Percentiles rank a stretch among this genome's conserved stretches.
Conservation (phyloP, 2,113 vertebrate species). For the Neotragus pygmaeus region DNA sequence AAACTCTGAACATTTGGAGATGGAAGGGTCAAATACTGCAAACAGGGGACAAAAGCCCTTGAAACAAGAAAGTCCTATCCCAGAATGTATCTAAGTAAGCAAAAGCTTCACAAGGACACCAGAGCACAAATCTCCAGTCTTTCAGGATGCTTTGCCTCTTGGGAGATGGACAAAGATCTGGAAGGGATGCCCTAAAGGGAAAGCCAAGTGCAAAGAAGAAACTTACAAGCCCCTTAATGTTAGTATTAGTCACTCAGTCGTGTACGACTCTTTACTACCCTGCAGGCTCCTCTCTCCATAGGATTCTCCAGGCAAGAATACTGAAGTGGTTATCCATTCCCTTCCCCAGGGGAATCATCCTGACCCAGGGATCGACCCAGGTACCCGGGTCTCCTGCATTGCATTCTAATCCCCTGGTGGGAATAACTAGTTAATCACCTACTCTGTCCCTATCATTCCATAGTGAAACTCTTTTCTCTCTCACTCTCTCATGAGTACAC, state of each 20-base stretch:
- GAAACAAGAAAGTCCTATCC: not conserved
- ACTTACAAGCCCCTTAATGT: not conserved
- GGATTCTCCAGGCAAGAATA: not conserved
- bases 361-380: not conserved
- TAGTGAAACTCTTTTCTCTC: not conserved
- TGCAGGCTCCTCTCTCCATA: not conserved
- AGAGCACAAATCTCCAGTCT: not conserved
- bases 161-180: not conserved
- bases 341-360: not conserved
- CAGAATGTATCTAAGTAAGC: not conserved
- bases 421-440: not conserved
- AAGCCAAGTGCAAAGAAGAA: not conserved
- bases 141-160: not conserved
- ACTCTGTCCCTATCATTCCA: too few relatives aligned
- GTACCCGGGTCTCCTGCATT: not conserved
- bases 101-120: not conserved
- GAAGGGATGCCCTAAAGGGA: not conserved
- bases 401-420: not conserved
- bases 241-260: not conserved
- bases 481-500: not conserved
- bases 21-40: not conserved
- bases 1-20: not conserved
- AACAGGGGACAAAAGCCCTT: not conserved
- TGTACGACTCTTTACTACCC: not conserved
- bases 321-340: not conserved